A percentile compares a stretch with the other conserved stretches of the same genome.
Conservation (phyloP, 92 coral and sea anemone species). For the Scolanthus callimorphus region DNA sequence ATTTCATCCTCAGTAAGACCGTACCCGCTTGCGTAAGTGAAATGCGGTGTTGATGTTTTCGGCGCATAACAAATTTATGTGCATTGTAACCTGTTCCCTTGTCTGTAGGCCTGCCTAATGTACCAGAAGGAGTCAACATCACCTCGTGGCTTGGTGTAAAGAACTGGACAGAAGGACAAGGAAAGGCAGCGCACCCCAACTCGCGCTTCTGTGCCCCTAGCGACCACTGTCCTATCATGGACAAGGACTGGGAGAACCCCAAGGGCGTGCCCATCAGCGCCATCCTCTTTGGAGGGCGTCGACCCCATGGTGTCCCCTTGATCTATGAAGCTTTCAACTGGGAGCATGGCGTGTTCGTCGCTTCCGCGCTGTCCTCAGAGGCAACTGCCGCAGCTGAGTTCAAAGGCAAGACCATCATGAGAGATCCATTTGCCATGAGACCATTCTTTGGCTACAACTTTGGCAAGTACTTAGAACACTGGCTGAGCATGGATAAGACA, state of each 20-base stretch:
- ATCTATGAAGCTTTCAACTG: conserved; percentile 83
- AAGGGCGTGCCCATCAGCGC: conserved; percentile 93
- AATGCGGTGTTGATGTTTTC: no score
- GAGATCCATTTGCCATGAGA: conserved; percentile 98
- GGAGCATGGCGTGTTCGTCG: conserved; percentile 96
- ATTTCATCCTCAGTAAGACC: no score
- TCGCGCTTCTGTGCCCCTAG: conserved; percentile 96
- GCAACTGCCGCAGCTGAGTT: conserved; percentile 95
- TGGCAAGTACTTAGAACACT: conserved; percentile 91
- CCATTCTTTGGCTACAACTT: conserved; percentile 96
- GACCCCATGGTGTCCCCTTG: conserved; percentile 93
- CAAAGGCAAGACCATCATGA: conserved; percentile 83
- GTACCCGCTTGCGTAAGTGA: no score
- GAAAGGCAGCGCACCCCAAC: conserved; percentile 95
- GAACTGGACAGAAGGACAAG: conserved; percentile 51
- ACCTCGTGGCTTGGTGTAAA: conserved; percentile 77
- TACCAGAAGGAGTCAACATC: conserved; percentile 46
- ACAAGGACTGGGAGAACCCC: conserved; percentile 96
- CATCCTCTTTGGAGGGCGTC: conserved; percentile 95
- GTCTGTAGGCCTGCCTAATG: conserved; percentile 34
- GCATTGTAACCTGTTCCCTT: no score
- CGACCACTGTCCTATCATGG: conserved; percentile 97
- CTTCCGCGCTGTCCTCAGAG: conserved; percentile 87
- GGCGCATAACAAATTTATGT: no score
- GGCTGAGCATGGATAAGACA: conserved; percentile 69